Conservation (phyloP, 2,888 invertebrate genomes). For the Dioctria linearis region DNA sequence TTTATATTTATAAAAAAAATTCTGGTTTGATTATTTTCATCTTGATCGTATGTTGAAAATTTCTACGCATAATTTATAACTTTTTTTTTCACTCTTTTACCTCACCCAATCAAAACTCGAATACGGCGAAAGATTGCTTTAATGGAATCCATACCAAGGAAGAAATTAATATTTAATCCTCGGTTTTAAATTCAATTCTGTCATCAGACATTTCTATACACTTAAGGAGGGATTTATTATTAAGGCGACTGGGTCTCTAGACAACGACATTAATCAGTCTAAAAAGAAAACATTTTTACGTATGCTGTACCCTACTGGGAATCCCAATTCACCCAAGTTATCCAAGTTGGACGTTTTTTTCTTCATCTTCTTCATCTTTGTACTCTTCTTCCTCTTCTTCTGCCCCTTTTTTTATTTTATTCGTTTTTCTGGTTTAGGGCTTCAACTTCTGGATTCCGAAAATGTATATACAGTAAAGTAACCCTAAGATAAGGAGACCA, state of each 20-base stretch:
- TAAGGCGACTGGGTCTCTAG: conserved; percentile 21
- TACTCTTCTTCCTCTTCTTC: too few relatives aligned
- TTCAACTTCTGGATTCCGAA: background rate
- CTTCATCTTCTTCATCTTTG: too few relatives aligned
- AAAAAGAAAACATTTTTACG: conserved; percentile 36
- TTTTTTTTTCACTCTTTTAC: too few relatives aligned
- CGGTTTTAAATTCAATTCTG: conserved; percentile 34
- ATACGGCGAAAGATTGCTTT: too few relatives aligned
- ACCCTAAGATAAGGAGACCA: background rate
- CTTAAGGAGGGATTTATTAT: conserved; percentile 40
- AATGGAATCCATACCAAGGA: too few relatives aligned
- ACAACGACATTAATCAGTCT: conserved; percentile 41
- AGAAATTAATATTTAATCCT: conserved; percentile 42
- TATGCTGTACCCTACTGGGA: conserved; percentile 17
- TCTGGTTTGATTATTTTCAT: too few relatives aligned
- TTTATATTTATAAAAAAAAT: too few relatives aligned
- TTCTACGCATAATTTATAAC: too few relatives aligned
- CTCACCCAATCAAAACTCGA: too few relatives aligned
- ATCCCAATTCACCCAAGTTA: conserved; percentile 33
- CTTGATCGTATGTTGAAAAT: too few relatives aligned
- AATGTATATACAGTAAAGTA: too few relatives aligned
- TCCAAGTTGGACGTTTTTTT: background rate
- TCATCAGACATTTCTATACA: conserved; percentile 23
- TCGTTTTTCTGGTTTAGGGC: conserved; percentile 18
- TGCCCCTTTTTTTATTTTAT: conserved; percentile 21